Evolutionary conservation across 2,797 vertebrate genomes (phyloP), one percentile per base, ranked within the genome.

Genomic region (Kryptolebias ocellatus): DNA sequence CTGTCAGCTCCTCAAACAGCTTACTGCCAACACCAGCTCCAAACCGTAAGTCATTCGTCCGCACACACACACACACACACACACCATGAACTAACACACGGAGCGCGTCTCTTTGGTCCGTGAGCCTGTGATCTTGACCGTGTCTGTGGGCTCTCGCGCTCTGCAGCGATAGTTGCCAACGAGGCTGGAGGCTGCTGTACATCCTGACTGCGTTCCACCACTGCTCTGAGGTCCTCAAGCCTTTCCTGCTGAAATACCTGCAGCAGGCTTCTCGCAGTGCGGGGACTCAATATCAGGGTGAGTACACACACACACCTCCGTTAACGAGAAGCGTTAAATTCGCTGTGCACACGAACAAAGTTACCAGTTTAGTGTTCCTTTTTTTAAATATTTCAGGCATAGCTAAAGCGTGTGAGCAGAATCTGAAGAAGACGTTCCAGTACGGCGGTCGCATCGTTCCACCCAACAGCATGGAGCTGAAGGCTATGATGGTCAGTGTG

Each of bases 1-100:
- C 87, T 99, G 98, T 89, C 98, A 99, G 83, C 81, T 98, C 60
- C 85, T 99, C 88, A 98, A 98, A 86, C 98, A 99, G 94, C 86
- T 98, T 78, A 98, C 96, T 0, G 87, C 94, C 67, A 99, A 98
- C 92, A 94, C 92, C 90, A 99, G 98, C 92, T 75, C 95, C 79
- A 98, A 97, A 92, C 90, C 86, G 98, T 99, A 90, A 95, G 96
- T 92, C 53, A 29, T 5, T 52, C 45, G 37, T 28, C 51, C 4
- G 10, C 60, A 74, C 56, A 47, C 63, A 11, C 27, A 20, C 46
- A 24, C 0, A 20, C 60, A 18, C 0, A 20, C 60, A 17, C 61
- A 42, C 42, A 61, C 56, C 34, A 31, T 61, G 67, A 34, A 56
- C 74, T 31, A 2, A 60, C 55, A 51, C 67, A 53, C 20, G 20